Evolutionary conservation across 1,140 invertebrate species (phyloP).

Genomic region (Diorhabda sublineata): DNA sequence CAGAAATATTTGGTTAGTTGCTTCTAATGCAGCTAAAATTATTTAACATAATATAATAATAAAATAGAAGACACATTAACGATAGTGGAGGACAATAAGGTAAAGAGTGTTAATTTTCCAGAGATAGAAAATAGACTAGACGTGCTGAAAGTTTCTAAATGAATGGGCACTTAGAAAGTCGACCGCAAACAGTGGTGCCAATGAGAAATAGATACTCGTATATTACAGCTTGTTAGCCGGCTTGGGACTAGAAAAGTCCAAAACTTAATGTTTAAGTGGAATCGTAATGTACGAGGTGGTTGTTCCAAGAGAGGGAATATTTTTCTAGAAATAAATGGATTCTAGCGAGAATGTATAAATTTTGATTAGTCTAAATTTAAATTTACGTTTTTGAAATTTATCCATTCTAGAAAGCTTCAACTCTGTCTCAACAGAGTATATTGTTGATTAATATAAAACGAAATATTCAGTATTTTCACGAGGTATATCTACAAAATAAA

Average conservation of each 20-base stretch:
- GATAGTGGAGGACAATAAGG: constrained; percentile 1
- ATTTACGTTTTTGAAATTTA: neutral
- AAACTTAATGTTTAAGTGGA: constrained; percentile 12
- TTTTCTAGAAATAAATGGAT: constrained; percentile 1
- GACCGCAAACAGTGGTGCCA: constrained; percentile 41
- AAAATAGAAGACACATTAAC: constrained; percentile 9
- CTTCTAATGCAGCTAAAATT: too few relatives aligned
- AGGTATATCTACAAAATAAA: too few relatives aligned
- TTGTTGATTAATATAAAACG: too few relatives aligned
- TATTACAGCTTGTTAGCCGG: constrained; percentile 14
- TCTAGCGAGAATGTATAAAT: neutral
- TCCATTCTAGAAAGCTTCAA: too few relatives aligned
- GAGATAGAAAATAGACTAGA: constrained; percentile 39
- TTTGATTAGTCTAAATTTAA: neutral
- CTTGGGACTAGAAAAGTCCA: constrained; percentile 5
- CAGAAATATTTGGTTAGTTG: too few relatives aligned
- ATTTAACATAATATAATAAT: neutral
- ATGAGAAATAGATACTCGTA: constrained; percentile 28
- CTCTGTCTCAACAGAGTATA: too few relatives aligned
- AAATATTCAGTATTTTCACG: too few relatives aligned
- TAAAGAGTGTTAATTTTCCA: constrained; percentile 25
- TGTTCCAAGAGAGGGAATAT: neutral
- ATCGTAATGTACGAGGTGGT: constrained; percentile 11
- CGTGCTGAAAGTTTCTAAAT: constrained; percentile 43
- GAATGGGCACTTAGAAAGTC: constrained; percentile 44